Percentiles rank a stretch among this genome's conserved stretches.
phyloP scores from a whole-genome alignment of 2,888 invertebrate genomes.

The Drosophila melanosoma region DNA sequence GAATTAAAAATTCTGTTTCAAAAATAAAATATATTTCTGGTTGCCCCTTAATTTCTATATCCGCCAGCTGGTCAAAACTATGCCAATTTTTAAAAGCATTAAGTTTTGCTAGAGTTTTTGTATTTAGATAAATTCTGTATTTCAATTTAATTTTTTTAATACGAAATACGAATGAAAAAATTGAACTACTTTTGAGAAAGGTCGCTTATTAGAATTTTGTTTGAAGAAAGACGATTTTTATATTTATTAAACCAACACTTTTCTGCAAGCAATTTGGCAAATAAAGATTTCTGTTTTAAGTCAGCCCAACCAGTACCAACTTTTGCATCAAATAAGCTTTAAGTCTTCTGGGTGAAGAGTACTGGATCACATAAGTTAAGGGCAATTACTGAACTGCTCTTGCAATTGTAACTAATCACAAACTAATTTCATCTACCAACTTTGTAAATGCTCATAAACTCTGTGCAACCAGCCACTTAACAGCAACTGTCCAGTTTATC shows the following conservation, averaged over 20 bases:
- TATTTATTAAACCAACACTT: no score
- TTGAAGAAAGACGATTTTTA: neutral
- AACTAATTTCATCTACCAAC: slow-evolving; percentile 58
- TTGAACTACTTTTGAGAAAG: neutral
- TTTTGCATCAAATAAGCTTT: neutral
- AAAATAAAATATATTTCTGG: neutral
- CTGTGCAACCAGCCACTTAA: slow-evolving; percentile 40
- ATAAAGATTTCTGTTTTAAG: neutral
- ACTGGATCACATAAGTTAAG: slow-evolving; percentile 9
- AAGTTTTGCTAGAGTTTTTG: neutral
- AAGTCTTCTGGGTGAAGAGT: neutral
- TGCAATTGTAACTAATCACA: slow-evolving; percentile 55
- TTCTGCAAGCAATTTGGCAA: neutral
- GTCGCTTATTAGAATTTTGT: neutral
- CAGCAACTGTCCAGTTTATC: slow-evolving; percentile 23
- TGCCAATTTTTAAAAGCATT: neutral
- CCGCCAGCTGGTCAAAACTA: neutral
- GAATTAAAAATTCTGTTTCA: neutral
- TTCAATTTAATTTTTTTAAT: neutral
- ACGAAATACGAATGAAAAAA: neutral
- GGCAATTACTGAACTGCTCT: slow-evolving; percentile 42
- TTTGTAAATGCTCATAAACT: slow-evolving; percentile 56
- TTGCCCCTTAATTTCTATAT: neutral
- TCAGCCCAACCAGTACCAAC: neutral
- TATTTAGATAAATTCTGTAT: neutral